A percentile compares a stretch with the other conserved stretches of the same genome.
These are phyloP conservation scores for Apodemia mormo DNA, from an alignment of 2,888 invertebrate species.

Conservation along the genomic window DNA sequence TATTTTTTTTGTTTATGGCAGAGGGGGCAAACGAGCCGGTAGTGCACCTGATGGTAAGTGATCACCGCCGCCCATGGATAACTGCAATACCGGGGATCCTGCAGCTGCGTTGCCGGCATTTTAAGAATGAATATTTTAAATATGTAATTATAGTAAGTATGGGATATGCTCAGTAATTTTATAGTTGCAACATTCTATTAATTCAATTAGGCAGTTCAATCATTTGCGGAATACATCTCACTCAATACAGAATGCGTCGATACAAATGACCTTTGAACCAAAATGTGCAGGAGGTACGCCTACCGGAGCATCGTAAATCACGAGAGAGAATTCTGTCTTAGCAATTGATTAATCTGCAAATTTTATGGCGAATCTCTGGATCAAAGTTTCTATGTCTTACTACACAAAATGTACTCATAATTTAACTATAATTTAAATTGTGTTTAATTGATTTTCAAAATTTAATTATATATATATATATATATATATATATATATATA, in stretches of 20 bases:
- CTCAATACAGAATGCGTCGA: slow-evolving; percentile 17
- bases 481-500: too few relatives aligned
- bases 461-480: too few relatives aligned
- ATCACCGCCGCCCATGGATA: too few relatives aligned
- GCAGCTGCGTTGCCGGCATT: too few relatives aligned
- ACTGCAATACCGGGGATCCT: too few relatives aligned
- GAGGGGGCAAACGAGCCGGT: too few relatives aligned
- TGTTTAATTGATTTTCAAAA: too few relatives aligned
- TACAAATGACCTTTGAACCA: slow-evolving; percentile 17
- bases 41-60: too few relatives aligned
- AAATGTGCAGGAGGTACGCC: slow-evolving; percentile 15
- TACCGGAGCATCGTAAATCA: slow-evolving; percentile 10
- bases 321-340: slow-evolving; percentile 6
- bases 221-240: slow-evolving; percentile 16
- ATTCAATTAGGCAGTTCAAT: slow-evolving; percentile 6
- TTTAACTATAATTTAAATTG: too few relatives aligned
- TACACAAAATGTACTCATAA: not conserved
- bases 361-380: not conserved
- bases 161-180: not conserved
- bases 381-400: not conserved
- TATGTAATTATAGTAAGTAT: not conserved
- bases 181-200: not conserved
- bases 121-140: too few relatives aligned
- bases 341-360: slow-evolving; percentile 9
- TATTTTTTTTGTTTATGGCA: too few relatives aligned